Conservation (phyloP, 2,797 vertebrate genomes). For the Staurois parvus region DNA sequence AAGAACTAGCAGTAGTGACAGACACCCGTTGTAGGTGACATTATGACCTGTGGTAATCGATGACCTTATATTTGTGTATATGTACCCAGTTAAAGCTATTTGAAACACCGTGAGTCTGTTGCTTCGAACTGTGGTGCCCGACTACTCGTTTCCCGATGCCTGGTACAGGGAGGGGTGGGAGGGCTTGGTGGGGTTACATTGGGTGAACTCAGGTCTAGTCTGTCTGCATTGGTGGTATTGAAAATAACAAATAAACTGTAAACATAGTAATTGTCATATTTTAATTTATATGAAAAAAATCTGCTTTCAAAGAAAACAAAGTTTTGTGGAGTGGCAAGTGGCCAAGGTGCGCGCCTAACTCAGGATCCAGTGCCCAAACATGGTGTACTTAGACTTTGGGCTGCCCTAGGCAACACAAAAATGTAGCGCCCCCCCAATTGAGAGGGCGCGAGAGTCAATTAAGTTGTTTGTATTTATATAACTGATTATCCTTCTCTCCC, state of each 20-base stretch:
- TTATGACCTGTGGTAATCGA: neutral
- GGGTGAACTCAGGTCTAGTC: neutral
- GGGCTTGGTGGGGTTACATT: neutral
- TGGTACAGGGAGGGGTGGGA: neutral
- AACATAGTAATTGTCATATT: no score
- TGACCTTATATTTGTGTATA: neutral
- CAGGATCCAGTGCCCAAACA: no score
- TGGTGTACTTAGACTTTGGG: no score
- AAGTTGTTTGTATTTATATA: no score
- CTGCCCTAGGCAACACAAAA: no score
- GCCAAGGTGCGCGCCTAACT: no score
- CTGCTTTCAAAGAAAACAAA: no score
- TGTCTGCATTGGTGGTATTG: neutral
- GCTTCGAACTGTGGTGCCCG: neutral
- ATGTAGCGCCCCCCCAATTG: no score
- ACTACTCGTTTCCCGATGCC: neutral
- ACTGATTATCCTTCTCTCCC: no score
- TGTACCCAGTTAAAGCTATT: neutral
- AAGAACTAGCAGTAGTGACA: neutral
- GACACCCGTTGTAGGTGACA: neutral
- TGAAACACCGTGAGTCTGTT: slow-evolving; percentile 17
- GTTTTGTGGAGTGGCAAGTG: no score
- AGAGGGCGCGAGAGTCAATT: no score
- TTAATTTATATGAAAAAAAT: no score
- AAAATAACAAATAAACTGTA: slow-evolving; percentile 2